Evolutionary conservation across 2,113 vertebrate genomes (phyloP).

Genomic region (Sander vitreus): DNA sequence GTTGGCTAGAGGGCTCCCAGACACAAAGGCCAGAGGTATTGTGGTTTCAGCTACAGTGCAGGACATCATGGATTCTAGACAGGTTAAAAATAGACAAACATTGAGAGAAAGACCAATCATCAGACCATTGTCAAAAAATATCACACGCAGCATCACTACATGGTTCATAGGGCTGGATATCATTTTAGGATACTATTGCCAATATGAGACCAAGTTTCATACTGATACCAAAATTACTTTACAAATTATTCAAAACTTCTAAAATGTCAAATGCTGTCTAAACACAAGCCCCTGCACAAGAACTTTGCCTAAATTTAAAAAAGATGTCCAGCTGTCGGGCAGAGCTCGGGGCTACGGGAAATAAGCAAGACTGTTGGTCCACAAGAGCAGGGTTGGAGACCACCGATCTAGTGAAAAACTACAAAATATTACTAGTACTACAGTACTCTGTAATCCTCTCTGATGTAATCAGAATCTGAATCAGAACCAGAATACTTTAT

Average conservation of each 20-base stretch:
- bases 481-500: too few species aligned
- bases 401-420: slow-evolving; percentile 1
- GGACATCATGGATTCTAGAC: slow-evolving; percentile 71
- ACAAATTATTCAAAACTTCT: not conserved
- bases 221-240: not conserved
- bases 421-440: not conserved
- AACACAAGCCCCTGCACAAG: not conserved
- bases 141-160: not conserved
- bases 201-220: not conserved
- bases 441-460: not conserved
- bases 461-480: not conserved
- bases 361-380: not conserved
- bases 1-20: slow-evolving; percentile 46
- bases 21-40: slow-evolving; percentile 49
- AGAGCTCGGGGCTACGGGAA: not conserved
- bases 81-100: slow-evolving; percentile 22
- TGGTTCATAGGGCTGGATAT: not conserved
- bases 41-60: slow-evolving; percentile 57
- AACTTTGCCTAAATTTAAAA: not conserved
- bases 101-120: slow-evolving; percentile 3
- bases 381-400: not conserved
- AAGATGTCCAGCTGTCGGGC: too few species aligned
- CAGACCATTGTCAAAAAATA: not conserved
- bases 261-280: not conserved
- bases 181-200: not conserved